Evolutionary conservation across 2,113 vertebrate genomes (phyloP), one percentile per base, ranked within the genome.

Genomic region (Prietella phreatophila): DNA sequence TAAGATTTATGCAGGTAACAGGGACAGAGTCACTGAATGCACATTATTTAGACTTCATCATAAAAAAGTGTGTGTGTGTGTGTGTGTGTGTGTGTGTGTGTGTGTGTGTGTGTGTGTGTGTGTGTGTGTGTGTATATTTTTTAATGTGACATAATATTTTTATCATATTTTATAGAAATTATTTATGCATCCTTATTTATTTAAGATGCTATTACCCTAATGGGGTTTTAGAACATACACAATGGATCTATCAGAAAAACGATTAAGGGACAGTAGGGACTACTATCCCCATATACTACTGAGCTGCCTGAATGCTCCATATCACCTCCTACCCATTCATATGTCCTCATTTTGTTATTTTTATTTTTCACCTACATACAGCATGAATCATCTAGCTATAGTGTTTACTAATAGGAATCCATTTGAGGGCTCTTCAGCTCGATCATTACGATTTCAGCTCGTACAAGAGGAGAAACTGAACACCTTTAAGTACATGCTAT

Each of bases 131-230:
- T n/a, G n/a, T n/a, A n/a, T n/a, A n/a, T n/a, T n/a, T n/a, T n/a
- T n/a, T n/a, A n/a, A n/a, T n/a, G n/a, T n/a, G n/a, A n/a, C n/a
- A n/a, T n/a, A n/a, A n/a, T n/a, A n/a, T n/a, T n/a, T n/a, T n/a
- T n/a, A n/a, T n/a, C n/a, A n/a, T n/a, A n/a, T n/a, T n/a, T n/a
- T 36, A 36, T 36, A 36, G 36, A 36, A 36, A 53, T 67, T 67
- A n/a, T 30, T 22, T 78, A n/a, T 65, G 53, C 50, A 13, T 93
- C 91, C 91, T 93, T 91, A 93, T 75, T 93, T 95, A 94, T 94
- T 94, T 91, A 93, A 83, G 84, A 91, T 88, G 82, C 90, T 91
- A 92, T 92, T 93, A 92, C 89, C 88, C 86, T 85, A 91, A 94
- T 91, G 92, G 92, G 92, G 84, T 67, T 88, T 91, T 92, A 93